Base-by-base conservation (phyloP, 1,140 invertebrate genomes). In the Conus ventricosus region DNA sequence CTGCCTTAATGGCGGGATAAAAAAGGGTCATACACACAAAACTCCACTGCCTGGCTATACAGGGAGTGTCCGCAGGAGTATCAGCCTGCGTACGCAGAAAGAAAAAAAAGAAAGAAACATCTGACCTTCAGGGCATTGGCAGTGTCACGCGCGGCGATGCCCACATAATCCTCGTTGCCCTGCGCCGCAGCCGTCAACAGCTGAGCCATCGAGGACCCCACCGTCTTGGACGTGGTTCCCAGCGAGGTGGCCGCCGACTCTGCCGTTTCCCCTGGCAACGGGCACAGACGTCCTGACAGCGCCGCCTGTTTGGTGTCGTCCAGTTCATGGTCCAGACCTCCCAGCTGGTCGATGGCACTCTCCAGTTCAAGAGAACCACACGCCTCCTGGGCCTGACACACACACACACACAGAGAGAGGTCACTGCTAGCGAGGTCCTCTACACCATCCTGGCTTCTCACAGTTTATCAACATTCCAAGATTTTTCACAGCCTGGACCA, bases 251-350 rank as follows among this genome's bases (percentile, higher is more conserved):
- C 96, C 0, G 97, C 97, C 85, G 96, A 96, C 94, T 99, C 98
- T 54, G 96, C 96, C 8, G 97, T 98, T 95, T 99, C 98, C 75
- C 97, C 98, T 1, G 98, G 98, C 67, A 99, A 94, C 0, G 98
- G 98, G 90, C 96, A 96, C 25, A 99, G 95, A 71, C 96, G 96
- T 5, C 97, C 96, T 0, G 96, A 96, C 8, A 97, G 95, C 0
- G 97, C 97, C 0, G 97, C 97, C 89, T 96, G 96, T 88, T 97
- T 96, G 88, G 98, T 97, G 91, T 98, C 97, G 17, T 97, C 96
- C 0, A 99, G 95, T 92, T 99, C 98, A 75, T 96, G 96, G 93
- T 98, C 97, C 54, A 99, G 95, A 81, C 96, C 97, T 6, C 96
- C 96, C 55, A 99, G 97, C 27, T 98, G 94, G 84, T 98, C 97